Percentiles rank a stretch among this genome's conserved stretches.
Evolutionary conservation across 2,797 vertebrate genomes (phyloP).

Genomic region (Nannoperca obscura): DNA sequence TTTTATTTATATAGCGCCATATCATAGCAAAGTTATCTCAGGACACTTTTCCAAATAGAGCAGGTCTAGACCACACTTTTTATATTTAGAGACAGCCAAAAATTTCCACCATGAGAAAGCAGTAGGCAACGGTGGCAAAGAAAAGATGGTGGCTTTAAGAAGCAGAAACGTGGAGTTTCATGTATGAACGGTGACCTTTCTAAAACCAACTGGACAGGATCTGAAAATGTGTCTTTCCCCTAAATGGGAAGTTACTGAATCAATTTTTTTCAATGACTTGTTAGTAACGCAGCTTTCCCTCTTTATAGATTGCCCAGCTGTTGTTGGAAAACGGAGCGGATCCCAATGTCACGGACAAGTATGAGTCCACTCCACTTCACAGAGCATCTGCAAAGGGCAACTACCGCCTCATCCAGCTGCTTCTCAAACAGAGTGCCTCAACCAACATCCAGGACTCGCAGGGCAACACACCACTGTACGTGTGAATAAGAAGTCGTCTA

Average conservation of each 20-base stretch:
- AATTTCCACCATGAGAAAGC: too few species aligned
- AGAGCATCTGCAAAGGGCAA: slow-evolving; percentile 96
- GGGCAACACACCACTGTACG: slow-evolving; percentile 96
- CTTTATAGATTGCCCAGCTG: slow-evolving; percentile 90
- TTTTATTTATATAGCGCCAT: too few species aligned
- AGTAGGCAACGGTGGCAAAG: too few species aligned
- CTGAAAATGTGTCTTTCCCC: not conserved
- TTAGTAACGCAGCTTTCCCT: not conserved
- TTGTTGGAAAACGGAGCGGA: slow-evolving; percentile 93
- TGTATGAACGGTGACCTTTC: accelerated
- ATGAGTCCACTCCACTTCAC: slow-evolving; percentile 94
- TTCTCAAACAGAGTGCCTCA: slow-evolving; percentile 93
- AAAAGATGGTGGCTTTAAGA: too few species aligned
- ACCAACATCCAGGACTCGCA: slow-evolving; percentile 95
- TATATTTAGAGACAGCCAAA: too few species aligned
- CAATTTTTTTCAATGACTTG: not conserved
- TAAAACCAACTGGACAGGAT: not conserved
- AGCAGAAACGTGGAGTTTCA: not conserved
- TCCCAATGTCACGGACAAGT: slow-evolving; percentile 92
- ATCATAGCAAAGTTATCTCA: too few species aligned
- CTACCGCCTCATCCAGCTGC: slow-evolving; percentile 92
- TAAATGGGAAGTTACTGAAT: not conserved
- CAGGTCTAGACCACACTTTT: too few species aligned
- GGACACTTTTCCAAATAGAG: too few species aligned
- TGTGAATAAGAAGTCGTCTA: slow-evolving; percentile 6